These are phyloP conservation scores for Meghimatium bilineatum DNA, from an alignment of 2,888 invertebrate genomes.

Conservation along the genomic window DNA sequence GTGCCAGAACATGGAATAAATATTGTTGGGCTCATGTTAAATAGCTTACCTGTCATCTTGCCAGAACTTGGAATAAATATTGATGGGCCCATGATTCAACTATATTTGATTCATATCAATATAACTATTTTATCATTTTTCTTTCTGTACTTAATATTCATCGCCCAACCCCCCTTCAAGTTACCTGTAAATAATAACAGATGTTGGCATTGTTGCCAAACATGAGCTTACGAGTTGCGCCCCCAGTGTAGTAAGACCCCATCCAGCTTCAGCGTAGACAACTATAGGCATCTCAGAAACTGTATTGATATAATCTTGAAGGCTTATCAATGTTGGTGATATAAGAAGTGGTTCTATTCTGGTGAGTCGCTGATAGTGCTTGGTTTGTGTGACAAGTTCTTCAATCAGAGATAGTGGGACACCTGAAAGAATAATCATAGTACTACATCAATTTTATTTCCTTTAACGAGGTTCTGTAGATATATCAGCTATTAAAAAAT, in stretches of 20 bases:
- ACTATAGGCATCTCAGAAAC: slow-evolving; percentile 39
- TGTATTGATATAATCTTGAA: slow-evolving; percentile 17
- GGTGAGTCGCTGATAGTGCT: slow-evolving; percentile 19
- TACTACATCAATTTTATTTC: background rate
- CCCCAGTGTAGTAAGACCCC: slow-evolving; percentile 42
- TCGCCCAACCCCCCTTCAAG: too few species aligned
- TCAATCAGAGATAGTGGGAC: slow-evolving; percentile 37
- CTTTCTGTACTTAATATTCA: too few species aligned
- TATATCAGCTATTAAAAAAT: too few species aligned
- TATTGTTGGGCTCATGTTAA: too few species aligned
- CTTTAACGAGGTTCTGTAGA: too few species aligned
- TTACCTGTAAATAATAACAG: slow-evolving; percentile 44
- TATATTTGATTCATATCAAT: too few species aligned
- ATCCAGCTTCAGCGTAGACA: slow-evolving; percentile 35
- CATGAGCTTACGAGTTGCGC: slow-evolving; percentile 34
- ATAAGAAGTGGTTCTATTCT: slow-evolving; percentile 16
- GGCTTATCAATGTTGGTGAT: slow-evolving; percentile 32
- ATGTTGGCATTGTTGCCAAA: slow-evolving; percentile 8
- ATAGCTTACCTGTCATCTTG: too few species aligned
- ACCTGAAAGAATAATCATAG: slow-evolving; percentile 21
- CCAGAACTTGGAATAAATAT: too few species aligned
- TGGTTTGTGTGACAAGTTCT: slow-evolving; percentile 40
- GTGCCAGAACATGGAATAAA: too few species aligned
- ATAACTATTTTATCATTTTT: too few species aligned
- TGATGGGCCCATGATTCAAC: too few species aligned